Evolutionary conservation across 1,140 invertebrate species (phyloP).

Genomic region (Antheraea pernyi): DNA sequence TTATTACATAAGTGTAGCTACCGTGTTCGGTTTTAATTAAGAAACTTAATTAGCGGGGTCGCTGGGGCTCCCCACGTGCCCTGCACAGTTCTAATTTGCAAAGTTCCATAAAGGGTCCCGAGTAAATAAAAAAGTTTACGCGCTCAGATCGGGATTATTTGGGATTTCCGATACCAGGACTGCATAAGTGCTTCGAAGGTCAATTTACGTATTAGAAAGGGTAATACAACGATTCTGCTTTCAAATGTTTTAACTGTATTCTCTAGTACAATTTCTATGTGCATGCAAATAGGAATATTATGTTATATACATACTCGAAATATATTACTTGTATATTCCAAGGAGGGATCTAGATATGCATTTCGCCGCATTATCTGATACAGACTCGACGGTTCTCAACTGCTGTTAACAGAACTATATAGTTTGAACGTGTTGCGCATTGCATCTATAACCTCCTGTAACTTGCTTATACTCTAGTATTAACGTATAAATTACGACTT

Average conservation of each 20-base stretch:
- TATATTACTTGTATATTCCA: neutral
- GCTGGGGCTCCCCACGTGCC: constrained; percentile 5
- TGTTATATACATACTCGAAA: neutral
- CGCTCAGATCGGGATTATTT: constrained; percentile 1
- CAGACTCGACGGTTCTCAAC: neutral
- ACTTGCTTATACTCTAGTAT: neutral
- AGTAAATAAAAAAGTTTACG: constrained; percentile 21
- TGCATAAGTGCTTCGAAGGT: constrained; percentile 7
- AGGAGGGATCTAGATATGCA: neutral
- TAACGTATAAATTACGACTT: too few relatives aligned
- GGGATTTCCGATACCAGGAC: constrained; percentile 4
- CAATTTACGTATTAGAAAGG: neutral
- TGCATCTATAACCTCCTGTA: neutral
- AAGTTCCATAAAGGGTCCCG: constrained; percentile 3
- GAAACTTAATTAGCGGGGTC: constrained; percentile 20
- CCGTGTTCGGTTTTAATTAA: constrained; percentile 22
- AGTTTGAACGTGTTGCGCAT: neutral
- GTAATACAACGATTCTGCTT: neutral
- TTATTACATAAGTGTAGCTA: neutral
- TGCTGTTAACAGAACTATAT: neutral
- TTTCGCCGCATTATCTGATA: constrained; percentile 1
- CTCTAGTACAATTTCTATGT: neutral
- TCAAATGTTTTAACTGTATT: neutral
- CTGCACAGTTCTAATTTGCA: constrained; percentile 19
- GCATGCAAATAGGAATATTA: neutral